phyloP scores from a whole-genome alignment of 2,888 invertebrate species.

The Pandemis heparana region DNA sequence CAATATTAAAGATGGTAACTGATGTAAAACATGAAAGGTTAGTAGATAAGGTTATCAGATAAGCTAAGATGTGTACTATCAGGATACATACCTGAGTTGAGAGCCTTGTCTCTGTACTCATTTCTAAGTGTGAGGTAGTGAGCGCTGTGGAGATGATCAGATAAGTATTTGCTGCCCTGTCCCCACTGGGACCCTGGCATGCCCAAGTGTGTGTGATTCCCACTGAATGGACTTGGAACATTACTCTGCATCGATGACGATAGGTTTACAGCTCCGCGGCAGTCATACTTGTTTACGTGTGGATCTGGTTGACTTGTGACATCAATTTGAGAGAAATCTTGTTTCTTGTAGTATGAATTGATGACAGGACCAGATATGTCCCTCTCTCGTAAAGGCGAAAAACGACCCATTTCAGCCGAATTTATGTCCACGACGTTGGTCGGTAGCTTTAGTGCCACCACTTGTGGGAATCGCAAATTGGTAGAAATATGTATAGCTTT shows the following conservation, averaged over 20 bases:
- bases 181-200: conserved; percentile 92
- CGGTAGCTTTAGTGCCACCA: conserved; percentile 85
- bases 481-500: conserved; percentile 80
- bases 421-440: conserved; percentile 87
- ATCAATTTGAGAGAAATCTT: conserved; percentile 62
- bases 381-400: conserved; percentile 87
- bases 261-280: conserved; percentile 87
- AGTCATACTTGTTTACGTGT: conserved; percentile 89
- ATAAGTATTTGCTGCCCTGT: conserved; percentile 89
- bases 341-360: conserved; percentile 73
- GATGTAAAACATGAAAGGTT: conserved; percentile 3
- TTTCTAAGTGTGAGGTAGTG: conserved; percentile 87
- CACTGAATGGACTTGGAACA: conserved; percentile 89
- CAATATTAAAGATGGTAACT: neutral
- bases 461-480: conserved; percentile 81
- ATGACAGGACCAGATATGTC: conserved; percentile 88
- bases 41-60: conserved; percentile 6
- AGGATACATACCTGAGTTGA: conserved; percentile 66
- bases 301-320: conserved; percentile 79
- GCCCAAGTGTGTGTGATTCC: conserved; percentile 88
- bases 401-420: conserved; percentile 87
- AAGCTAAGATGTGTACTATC: conserved; percentile 21
- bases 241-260: conserved; percentile 91
- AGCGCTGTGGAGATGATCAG: conserved; percentile 88
- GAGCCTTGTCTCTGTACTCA: conserved; percentile 68